Conservation (phyloP, 2,888 invertebrate genomes). For the Pterostichus niger region DNA sequence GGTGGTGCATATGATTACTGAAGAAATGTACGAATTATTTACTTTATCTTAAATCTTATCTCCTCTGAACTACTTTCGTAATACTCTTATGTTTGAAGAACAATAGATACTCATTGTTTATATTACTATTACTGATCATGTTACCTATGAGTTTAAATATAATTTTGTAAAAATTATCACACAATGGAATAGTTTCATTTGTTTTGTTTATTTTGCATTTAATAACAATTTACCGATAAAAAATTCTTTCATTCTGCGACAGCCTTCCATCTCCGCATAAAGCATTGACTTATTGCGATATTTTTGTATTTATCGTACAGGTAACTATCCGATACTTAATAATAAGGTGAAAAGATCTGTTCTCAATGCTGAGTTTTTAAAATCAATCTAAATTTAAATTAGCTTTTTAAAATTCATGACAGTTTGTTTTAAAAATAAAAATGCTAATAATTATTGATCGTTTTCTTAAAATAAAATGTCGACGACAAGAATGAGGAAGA, state of each 20-base stretch:
- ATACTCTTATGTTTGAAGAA: conserved; percentile 18
- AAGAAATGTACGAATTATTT: conserved; percentile 26
- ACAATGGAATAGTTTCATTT: background rate
- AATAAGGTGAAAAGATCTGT: no score
- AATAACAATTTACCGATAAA: no score
- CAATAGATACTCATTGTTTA: conserved; percentile 4
- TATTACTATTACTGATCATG: background rate
- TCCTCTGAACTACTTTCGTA: conserved; percentile 12
- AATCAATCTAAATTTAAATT: no score
- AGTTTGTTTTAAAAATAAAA: no score
- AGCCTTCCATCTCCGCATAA: no score
- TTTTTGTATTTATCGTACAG: no score
- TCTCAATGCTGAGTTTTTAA: no score
- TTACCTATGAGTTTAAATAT: background rate
- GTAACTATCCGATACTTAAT: no score
- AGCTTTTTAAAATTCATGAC: no score
- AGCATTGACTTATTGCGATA: no score
- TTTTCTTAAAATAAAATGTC: conserved; percentile 3
- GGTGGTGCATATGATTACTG: conserved; percentile 55
- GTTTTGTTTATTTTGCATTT: background rate
- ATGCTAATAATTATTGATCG: background rate
- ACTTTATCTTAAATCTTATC: conserved; percentile 45
- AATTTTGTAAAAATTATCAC: background rate
- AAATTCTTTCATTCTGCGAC: no score
- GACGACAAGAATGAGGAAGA: conserved; percentile 5